Conservation (phyloP, 1,140 invertebrate genomes). For the Seison nebaliae region DNA sequence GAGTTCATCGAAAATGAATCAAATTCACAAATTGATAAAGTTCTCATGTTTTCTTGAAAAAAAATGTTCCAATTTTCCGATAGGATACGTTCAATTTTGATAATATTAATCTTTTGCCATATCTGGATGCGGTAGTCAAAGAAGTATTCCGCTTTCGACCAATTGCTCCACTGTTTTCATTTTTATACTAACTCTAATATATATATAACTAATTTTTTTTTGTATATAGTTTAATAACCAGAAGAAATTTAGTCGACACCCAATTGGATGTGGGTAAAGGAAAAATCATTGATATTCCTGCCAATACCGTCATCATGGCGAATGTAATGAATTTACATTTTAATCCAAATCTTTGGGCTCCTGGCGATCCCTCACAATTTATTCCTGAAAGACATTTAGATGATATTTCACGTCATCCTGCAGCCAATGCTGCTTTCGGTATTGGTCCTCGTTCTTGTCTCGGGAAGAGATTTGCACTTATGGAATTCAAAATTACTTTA, state of each 20-base stretch:
- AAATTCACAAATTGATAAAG: too few relatives aligned
- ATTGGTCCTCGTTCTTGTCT: slow-evolving; percentile 25
- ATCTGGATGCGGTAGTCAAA: not conserved
- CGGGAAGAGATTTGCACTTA: slow-evolving; percentile 22
- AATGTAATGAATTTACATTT: slow-evolving; percentile 24
- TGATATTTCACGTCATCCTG: slow-evolving; percentile 15
- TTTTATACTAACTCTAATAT: not conserved
- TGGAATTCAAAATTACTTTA: slow-evolving; percentile 20
- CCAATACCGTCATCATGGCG: slow-evolving; percentile 19
- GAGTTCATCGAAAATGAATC: too few relatives aligned
- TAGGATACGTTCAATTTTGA: slow-evolving; percentile 20
- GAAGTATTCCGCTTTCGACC: not conserved
- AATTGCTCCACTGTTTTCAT: slow-evolving; percentile 17
- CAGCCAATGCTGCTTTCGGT: slow-evolving; percentile 22
- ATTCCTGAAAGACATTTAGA: slow-evolving; percentile 19
- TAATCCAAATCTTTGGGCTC: slow-evolving; percentile 21
- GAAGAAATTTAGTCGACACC: slow-evolving; percentile 18
- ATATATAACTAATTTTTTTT: slow-evolving; percentile 1
- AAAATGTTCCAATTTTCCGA: too few relatives aligned
- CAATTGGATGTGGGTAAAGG: too few relatives aligned
- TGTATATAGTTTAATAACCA: slow-evolving; percentile 18
- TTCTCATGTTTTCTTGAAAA: too few relatives aligned
- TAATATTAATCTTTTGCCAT: slow-evolving; percentile 14
- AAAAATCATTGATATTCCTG: slow-evolving; percentile 19
- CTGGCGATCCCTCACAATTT: slow-evolving; percentile 17